These are phyloP conservation scores for Colletes latitarsis DNA, from an alignment of 1,140 invertebrate species.

Conservation along the genomic window DNA sequence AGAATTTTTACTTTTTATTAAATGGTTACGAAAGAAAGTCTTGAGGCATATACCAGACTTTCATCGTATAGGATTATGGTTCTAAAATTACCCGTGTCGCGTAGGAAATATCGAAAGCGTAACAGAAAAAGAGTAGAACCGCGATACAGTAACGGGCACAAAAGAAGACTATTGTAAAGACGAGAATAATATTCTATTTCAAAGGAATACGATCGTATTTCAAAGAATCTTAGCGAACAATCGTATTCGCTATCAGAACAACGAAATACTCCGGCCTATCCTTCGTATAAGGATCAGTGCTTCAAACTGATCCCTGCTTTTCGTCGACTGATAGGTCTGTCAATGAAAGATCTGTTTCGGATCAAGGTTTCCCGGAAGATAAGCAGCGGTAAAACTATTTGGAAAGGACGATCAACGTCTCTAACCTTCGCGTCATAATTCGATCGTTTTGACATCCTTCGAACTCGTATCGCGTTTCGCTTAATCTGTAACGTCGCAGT, in stretches of 20 bases:
- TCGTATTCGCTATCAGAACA: neutral
- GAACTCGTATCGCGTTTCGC: neutral
- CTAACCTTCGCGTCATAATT: no score
- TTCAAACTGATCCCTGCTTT: neutral
- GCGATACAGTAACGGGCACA: conserved; percentile 22
- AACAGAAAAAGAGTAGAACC: conserved; percentile 5
- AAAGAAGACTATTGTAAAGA: conserved; percentile 1
- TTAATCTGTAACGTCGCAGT: neutral
- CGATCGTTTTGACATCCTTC: neutral
- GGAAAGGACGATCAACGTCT: neutral
- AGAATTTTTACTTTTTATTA: no score
- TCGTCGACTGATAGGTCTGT: neutral
- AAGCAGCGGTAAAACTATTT: neutral
- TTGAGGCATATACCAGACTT: neutral
- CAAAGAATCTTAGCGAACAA: conserved; percentile 11
- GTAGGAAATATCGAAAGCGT: conserved; percentile 25
- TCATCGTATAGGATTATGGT: neutral
- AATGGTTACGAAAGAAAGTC: neutral
- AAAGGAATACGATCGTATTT: conserved; percentile 1
- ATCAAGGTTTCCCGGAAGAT: neutral
- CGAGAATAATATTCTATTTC: conserved; percentile 6
- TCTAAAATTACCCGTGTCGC: conserved; percentile 1
- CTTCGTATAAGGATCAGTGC: neutral
- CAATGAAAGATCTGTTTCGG: neutral
- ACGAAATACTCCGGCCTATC: neutral